Percentiles rank a stretch among this genome's conserved stretches.
Evolutionary conservation across 2,113 vertebrate genomes (phyloP).

Genomic region (Etia nguti): DNA sequence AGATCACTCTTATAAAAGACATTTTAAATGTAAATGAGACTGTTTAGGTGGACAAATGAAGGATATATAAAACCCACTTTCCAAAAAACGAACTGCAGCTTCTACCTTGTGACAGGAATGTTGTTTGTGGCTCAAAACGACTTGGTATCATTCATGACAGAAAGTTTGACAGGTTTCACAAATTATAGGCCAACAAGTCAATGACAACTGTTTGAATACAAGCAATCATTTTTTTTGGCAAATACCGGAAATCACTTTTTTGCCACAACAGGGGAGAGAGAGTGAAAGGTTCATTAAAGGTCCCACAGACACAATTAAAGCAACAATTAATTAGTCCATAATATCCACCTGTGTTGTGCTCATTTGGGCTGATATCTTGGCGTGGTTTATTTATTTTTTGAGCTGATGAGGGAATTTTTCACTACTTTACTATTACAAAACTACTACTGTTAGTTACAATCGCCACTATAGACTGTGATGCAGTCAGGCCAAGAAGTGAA

Average conservation of each 20-base stretch:
- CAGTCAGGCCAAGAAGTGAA: background rate
- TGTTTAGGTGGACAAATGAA: background rate
- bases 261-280: background rate
- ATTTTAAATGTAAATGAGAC: background rate
- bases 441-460: background rate
- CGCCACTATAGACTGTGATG: background rate
- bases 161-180: background rate
- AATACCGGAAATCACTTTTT: background rate
- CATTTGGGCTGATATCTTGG: background rate
- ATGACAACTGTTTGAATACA: background rate
- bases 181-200: background rate
- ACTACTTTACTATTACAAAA: background rate
- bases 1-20: background rate
- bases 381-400: background rate
- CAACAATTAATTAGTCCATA: background rate
- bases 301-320: background rate
- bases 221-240: rapidly evolving
- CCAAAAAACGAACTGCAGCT: background rate
- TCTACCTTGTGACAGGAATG: background rate
- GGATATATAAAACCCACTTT: background rate
- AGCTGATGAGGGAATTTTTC: background rate
- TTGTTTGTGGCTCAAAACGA: background rate
- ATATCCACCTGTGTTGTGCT: background rate
- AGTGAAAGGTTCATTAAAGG: background rate
- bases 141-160: background rate